Percentiles rank a stretch among this genome's conserved stretches.
Conservation (phyloP, 2,797 vertebrate genomes). For the Peromyscus aztecus region DNA sequence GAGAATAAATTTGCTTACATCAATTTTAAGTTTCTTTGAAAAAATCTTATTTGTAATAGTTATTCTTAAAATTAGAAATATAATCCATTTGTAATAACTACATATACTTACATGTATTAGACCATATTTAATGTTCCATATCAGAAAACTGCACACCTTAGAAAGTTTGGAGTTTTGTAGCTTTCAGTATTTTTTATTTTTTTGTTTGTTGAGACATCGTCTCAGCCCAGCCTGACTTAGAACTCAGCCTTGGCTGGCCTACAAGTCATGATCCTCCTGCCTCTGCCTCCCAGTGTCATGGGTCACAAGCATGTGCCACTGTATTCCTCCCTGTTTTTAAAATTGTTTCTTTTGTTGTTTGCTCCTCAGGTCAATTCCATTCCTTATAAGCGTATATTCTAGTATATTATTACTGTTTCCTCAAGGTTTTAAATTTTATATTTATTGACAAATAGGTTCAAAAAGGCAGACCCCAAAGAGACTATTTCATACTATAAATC, state of each 20-base stretch:
- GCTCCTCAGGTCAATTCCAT: not conserved
- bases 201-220: not conserved
- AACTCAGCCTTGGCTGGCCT: not conserved
- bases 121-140: not conserved
- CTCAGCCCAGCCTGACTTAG: not conserved
- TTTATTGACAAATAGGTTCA: not conserved
- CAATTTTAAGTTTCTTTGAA: constrained; percentile 7
- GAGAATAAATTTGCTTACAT: constrained; percentile 36
- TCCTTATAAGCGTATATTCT: constrained; percentile 9
- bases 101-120: not conserved
- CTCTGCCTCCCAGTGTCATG: not conserved
- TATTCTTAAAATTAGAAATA: constrained; percentile 52
- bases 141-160: not conserved
- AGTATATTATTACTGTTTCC: not conserved
- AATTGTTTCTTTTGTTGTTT: not conserved
- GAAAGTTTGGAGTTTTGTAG: constrained; percentile 45
- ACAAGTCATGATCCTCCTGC: not conserved
- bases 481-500: not conserved
- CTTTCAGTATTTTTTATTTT: not conserved
- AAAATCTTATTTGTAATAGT: constrained; percentile 5
- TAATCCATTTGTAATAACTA: not conserved
- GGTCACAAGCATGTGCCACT: not conserved
- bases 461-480: not conserved
- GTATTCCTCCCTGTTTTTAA: not conserved
- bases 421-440: constrained; percentile 18